Evolutionary conservation across 1,140 invertebrate species (phyloP).

Genomic region (Theocolax elegans): DNA sequence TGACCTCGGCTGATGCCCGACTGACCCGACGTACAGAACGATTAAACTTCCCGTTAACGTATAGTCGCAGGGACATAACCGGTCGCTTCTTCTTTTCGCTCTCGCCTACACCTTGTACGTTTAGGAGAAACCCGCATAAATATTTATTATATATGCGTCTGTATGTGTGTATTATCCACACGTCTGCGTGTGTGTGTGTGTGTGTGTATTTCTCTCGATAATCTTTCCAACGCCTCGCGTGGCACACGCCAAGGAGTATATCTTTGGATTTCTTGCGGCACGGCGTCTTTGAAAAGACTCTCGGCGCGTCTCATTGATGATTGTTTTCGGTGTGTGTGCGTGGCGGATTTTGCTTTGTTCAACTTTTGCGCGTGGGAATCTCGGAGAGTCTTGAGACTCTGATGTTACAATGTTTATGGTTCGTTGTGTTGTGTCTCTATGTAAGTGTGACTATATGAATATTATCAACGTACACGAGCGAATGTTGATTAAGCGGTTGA

Average conservation of each 20-base stretch:
- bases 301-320: conserved; percentile 18
- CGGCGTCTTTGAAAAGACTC: no score
- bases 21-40: conserved; percentile 64
- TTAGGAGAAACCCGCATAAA: conserved; percentile 49
- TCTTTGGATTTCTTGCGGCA: no score
- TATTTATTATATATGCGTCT: conserved; percentile 50
- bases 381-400: neutral
- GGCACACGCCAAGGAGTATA: conserved; percentile 17
- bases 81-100: neutral
- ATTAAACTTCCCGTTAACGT: conserved; percentile 68
- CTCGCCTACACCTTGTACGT: conserved; percentile 50
- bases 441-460: no score
- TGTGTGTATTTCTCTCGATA: neutral
- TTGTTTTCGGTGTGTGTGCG: neutral
- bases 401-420: neutral
- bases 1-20: conserved; percentile 62
- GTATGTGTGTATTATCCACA: no score
- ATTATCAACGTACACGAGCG: no score
- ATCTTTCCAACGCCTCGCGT: neutral
- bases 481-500: no score
- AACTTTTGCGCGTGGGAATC: neutral
- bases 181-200: no score
- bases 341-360: neutral
- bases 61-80: conserved; percentile 44
- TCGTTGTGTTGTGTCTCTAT: neutral